Conservation (phyloP, 2,113 vertebrate species). For the Erinaceus europaeus region DNA sequence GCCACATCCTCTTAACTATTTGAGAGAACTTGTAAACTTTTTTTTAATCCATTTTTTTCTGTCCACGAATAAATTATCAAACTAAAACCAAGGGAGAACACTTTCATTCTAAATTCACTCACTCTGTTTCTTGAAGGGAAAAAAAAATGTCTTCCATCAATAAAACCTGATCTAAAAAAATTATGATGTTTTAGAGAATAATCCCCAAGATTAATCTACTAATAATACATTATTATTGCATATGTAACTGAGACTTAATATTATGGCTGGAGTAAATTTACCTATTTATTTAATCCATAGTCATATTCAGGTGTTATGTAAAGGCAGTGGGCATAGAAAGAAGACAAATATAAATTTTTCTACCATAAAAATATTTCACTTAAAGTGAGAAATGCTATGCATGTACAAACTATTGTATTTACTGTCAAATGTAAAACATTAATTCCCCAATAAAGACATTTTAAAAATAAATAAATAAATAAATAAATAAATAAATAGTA, state of each 20-base stretch:
- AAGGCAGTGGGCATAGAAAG: not conserved
- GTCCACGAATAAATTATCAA: not conserved
- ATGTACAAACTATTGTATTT: not conserved
- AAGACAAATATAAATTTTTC: not conserved
- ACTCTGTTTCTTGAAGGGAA: not conserved
- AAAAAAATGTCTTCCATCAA: not conserved
- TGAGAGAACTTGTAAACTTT: not conserved
- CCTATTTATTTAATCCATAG: not conserved
- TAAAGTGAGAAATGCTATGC: not conserved
- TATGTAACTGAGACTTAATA: not conserved
- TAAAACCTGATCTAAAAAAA: not conserved
- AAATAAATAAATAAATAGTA: conserved; percentile 27
- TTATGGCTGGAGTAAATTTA: not conserved
- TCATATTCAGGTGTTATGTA: not conserved
- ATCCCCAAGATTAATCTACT: not conserved
- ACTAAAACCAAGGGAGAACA: not conserved
- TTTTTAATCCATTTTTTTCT: not conserved
- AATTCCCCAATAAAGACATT: too few species aligned
- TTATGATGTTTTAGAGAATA: not conserved
- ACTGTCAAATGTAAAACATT: not conserved
- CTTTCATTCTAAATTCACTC: not conserved
- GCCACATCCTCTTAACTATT: not conserved
- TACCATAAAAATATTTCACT: not conserved
- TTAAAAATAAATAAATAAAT: too few species aligned
- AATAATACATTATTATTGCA: not conserved